Evolutionary conservation across 2,888 invertebrate genomes (phyloP), one percentile per base, ranked within the genome.

Genomic region (Cepaea hortensis): DNA sequence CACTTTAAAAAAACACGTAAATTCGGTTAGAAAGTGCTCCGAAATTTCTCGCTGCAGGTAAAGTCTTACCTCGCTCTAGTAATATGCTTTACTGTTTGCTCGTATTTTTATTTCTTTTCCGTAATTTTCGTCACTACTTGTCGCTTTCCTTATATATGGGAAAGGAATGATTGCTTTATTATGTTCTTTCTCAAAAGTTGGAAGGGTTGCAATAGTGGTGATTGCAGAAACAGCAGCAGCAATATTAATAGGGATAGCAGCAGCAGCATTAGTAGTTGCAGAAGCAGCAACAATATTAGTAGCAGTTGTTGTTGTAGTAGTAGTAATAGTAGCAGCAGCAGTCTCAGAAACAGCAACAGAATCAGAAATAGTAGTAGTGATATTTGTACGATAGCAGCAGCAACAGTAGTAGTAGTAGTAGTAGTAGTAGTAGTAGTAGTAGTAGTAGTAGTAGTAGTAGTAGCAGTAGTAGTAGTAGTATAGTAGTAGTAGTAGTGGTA

Each of bases 341-440:
- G 79, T 79, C n/a, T 23, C 46, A 79, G 4, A 35, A 79, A 48
- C 46, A 79, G 79, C 46, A 79, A 48, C 46, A 79, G 79, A 35
- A 79, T 23, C 46, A 79, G 79, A 35, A 79, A 48, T 62, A 62
- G 62, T 62, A 62, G 62, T 62, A 62, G 62, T 62, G 18, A 18
- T 62, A 62, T 48, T 50, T 50, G 79, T 79, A 79, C 35, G 35
- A 48, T 79, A 79, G 79, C 46, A 79, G 79, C 46, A 79, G 79
- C 20, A 79, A 4, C 46, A 79, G 4, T 3, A 79, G 79, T 79
- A 79, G 79, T 79, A 79, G 79, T 79, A 79, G 79, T 50, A 79
- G 79, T 79, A 79, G 79, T 79, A 79, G 79, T 79, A 79, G 79
- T 79, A 79, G 79, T 79, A 79, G 79, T 79, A 79, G 79, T 79